Evolutionary conservation across 2,797 vertebrate species (phyloP), one percentile per base, ranked within the genome.

Genomic region (Paratrypauchen microcephalus): DNA sequence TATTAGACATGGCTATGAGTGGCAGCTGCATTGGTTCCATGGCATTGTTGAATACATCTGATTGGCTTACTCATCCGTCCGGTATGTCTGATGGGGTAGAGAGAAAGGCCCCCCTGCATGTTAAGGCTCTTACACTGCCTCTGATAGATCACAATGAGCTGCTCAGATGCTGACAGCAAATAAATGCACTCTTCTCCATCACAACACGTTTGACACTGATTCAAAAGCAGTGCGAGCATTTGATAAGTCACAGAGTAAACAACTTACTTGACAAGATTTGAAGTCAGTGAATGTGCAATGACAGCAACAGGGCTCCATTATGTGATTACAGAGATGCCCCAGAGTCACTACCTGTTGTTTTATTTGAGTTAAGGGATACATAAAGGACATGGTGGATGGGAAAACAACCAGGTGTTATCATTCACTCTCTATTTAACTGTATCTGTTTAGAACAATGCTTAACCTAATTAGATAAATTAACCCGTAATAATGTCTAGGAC

Each of bases 91-190:
- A 89, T 85, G 84, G 89, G 89, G 78, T 78, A 80, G 75, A 83
- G 66, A 85, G 70, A 77, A 73, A 60, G 65, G 65, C 70, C 79
- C 81, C 82, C 83, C 80, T 68, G 82, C 86, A 72, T 58, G 68
- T 15, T 88, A 86, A 90, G 76, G 76, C 83, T 85, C 82, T 88
- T 86, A 87, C 36, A 16, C 36, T 36, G 70, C 70, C 79, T 72
- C 78, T 76, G 68, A 79, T 84, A 87, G 91, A 86, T 84, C 86
- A 86, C 84, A 88, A 87, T 80, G 86, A 89, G 79, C 83, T 41
- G 62, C 78, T 90, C 73, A 77, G 71, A 80, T 81, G 86, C 86
- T 85, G 83, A 88, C 79, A 70, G 72, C 71, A 80, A 78, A 86
- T 81, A 83, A 86, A 87, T 68, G 74, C 69, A 75, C 70, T 66